phyloP scores from a whole-genome alignment of 1,140 invertebrate species.

The Thaumetopoea pityocampa region DNA sequence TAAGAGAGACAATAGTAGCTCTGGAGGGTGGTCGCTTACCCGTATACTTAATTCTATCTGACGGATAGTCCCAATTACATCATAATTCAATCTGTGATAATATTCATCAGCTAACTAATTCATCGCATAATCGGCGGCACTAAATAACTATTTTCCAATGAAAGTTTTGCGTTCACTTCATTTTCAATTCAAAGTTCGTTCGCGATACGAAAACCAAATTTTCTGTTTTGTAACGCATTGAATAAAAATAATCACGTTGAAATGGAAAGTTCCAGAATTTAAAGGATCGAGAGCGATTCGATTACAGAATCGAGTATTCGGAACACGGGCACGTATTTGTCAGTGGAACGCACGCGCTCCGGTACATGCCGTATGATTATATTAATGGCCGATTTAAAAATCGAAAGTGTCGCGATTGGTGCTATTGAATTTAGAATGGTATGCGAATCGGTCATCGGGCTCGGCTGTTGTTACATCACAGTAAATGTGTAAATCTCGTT shows the following conservation, averaged over 20 bases:
- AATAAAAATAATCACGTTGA: slow-evolving; percentile 38
- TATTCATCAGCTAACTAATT: too few relatives aligned
- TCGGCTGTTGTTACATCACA: slow-evolving; percentile 11
- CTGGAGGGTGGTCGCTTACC: too few relatives aligned
- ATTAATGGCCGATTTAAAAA: slow-evolving; percentile 30
- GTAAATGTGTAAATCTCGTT: slow-evolving; percentile 8
- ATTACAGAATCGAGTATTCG: slow-evolving; percentile 20
- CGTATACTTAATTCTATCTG: too few relatives aligned
- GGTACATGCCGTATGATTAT: slow-evolving; percentile 30
- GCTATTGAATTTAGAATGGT: slow-evolving; percentile 27
- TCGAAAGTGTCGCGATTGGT: slow-evolving; percentile 37
- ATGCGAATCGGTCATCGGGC: slow-evolving; percentile 16
- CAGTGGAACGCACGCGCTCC: slow-evolving; percentile 6
- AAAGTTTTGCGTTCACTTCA: too few relatives aligned
- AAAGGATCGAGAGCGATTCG: slow-evolving; percentile 21
- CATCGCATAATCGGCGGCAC: too few relatives aligned
- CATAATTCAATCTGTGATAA: too few relatives aligned
- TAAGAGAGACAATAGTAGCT: too few relatives aligned
- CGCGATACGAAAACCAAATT: slow-evolving; percentile 4
- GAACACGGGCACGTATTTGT: slow-evolving; percentile 13
- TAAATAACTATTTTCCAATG: too few relatives aligned
- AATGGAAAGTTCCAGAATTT: slow-evolving; percentile 48
- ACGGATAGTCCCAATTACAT: too few relatives aligned
- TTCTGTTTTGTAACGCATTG: slow-evolving; percentile 21
- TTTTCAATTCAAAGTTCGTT: too few relatives aligned